A percentile compares a stretch with the other conserved stretches of the same genome.
phyloP scores from a whole-genome alignment of 1,140 invertebrate genomes.

The Megalonaias nervosa region DNA sequence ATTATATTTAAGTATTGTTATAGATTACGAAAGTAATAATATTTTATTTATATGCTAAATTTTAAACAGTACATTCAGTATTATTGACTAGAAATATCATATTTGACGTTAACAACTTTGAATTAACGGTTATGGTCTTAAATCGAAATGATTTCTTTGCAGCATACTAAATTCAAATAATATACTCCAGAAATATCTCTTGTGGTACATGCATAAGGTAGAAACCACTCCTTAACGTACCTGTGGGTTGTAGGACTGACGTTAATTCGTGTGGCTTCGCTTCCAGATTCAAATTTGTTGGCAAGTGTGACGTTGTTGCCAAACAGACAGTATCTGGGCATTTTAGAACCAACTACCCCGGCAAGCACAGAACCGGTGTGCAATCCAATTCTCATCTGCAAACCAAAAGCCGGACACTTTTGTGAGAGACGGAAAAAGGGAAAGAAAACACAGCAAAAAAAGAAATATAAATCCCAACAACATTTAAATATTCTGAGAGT shows the following conservation, averaged over 20 bases:
- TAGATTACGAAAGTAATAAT: too few species aligned
- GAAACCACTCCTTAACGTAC: conserved; percentile 76
- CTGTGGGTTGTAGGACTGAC: conserved; percentile 92
- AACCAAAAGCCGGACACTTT: conserved; percentile 26
- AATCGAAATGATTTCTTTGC: background rate
- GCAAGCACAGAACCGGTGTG: conserved; percentile 74
- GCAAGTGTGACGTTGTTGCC: conserved; percentile 88
- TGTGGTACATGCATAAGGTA: background rate
- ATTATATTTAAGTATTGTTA: too few species aligned
- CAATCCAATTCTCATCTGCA: conserved; percentile 94
- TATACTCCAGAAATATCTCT: background rate
- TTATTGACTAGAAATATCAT: background rate
- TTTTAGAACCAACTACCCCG: conserved; percentile 68
- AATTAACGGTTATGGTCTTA: background rate
- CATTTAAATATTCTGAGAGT: too few species aligned
- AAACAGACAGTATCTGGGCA: conserved; percentile 70
- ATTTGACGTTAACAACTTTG: background rate
- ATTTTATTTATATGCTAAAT: background rate
- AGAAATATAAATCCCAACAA: too few species aligned
- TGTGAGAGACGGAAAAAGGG: too few species aligned
- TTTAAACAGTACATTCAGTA: background rate
- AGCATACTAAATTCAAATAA: background rate
- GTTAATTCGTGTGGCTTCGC: conserved; percentile 91
- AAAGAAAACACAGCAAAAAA: too few species aligned
- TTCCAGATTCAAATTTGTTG: conserved; percentile 95